A percentile compares a stretch with the other conserved stretches of the same genome.
phyloP scores from a whole-genome alignment of 2,797 vertebrate species.

The Eospalax fontanierii region DNA sequence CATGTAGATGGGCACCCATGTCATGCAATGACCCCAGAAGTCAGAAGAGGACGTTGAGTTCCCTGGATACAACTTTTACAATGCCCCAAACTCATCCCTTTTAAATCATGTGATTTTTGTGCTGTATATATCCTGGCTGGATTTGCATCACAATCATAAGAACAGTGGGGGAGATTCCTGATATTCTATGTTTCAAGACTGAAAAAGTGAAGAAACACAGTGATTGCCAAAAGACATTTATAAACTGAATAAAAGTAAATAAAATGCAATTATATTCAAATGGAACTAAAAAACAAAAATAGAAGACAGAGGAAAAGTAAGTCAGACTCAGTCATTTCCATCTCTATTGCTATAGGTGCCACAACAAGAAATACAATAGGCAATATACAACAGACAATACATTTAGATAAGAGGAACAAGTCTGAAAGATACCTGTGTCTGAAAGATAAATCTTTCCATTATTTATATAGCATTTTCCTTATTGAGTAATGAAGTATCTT shows the following conservation, averaged over 20 bases:
- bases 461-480: too few relatives aligned
- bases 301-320: not conserved
- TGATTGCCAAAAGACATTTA: too few relatives aligned
- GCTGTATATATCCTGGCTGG: not conserved
- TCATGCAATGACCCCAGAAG: too few relatives aligned
- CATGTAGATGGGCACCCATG: too few relatives aligned
- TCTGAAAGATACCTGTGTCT: not conserved
- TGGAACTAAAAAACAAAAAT: not conserved
- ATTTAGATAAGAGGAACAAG: not conserved
- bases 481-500: too few relatives aligned
- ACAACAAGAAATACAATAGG: not conserved
- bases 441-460: too few relatives aligned
- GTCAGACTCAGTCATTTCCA: not conserved
- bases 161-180: not conserved
- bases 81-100: not conserved
- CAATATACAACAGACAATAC: not conserved
- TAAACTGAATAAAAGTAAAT: too few relatives aligned
- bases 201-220: not conserved
- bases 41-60: too few relatives aligned
- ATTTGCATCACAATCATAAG: not conserved
- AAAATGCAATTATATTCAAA: not conserved
- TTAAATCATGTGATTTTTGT: not conserved
- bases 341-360: not conserved
- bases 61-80: not conserved
- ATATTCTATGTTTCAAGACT: not conserved